phyloP scores from a whole-genome alignment of 2,797 vertebrate genomes.

The Anableps anableps region DNA sequence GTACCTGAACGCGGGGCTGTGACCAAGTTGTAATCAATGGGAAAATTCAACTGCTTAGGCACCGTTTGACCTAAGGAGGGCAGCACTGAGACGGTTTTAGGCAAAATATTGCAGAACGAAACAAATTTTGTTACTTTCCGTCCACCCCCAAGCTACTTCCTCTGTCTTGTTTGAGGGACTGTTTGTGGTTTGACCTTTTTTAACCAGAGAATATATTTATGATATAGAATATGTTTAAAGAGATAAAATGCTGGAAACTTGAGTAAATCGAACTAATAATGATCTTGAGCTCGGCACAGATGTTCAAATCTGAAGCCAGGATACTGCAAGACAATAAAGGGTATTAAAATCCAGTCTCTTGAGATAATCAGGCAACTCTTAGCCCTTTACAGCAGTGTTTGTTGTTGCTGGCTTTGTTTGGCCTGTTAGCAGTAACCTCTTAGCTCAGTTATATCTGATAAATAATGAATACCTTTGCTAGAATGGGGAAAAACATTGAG shows the following conservation, averaged over 20 bases:
- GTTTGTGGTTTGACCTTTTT: not conserved
- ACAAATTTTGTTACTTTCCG: not conserved
- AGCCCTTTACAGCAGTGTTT: too few species aligned
- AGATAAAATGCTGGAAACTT: not conserved
- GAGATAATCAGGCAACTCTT: too few species aligned
- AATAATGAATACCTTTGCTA: too few species aligned
- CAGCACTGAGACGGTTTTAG: too few species aligned
- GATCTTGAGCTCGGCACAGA: not conserved
- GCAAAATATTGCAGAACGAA: too few species aligned
- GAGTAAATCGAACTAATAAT: not conserved
- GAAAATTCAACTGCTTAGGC: too few species aligned
- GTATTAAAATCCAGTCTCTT: not conserved
- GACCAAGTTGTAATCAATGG: too few species aligned
- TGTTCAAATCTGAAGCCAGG: not conserved
- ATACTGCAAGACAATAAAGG: too few species aligned
- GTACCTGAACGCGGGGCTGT: too few species aligned
- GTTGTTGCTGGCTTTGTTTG: not conserved
- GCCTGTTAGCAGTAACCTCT: not conserved
- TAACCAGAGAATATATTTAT: not conserved
- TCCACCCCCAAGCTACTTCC: not conserved
- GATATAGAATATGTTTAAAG: not conserved
- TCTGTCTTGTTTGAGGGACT: not conserved
- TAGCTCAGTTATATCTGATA: not conserved
- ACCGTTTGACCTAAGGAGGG: too few species aligned
- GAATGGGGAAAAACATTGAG: not conserved